A percentile compares a stretch with the other conserved stretches of the same genome.
Evolutionary conservation across 37 sponge, comb jelly and placozoan species (phyloP).

Genomic region (Agelas oroides): DNA sequence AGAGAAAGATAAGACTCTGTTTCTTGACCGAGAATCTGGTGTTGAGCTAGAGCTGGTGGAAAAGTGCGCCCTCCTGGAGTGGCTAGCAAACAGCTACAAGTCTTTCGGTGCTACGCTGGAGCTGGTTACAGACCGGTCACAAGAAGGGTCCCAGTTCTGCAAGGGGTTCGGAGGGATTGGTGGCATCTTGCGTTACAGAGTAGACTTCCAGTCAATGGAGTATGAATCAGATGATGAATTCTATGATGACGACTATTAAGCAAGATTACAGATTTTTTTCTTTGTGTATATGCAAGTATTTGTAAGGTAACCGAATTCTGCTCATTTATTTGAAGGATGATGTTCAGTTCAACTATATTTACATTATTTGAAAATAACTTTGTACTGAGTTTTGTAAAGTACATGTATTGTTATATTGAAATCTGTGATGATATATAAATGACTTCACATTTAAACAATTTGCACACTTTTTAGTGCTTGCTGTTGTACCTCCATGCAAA

Average conservation of each 20-base stretch:
- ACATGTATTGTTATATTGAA: no score
- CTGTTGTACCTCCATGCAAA: no score
- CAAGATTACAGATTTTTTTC: neutral
- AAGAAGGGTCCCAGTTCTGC: conserved; percentile 99
- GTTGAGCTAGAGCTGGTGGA: conserved; percentile 95
- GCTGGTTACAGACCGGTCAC: conserved; percentile 97
- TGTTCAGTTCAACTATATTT: no score
- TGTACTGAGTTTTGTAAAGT: no score
- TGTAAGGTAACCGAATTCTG: neutral
- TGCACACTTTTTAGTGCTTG: no score
- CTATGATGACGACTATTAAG: conserved; percentile 87
- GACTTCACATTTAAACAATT: no score
- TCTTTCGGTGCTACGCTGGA: conserved; percentile 95
- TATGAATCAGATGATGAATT: conserved; percentile 83
- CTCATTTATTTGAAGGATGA: neutral
- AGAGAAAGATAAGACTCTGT: conserved; percentile 93
- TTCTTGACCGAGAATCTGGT: conserved; percentile 91
- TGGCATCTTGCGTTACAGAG: conserved; percentile 93
- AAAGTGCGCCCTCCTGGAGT: conserved; percentile 91
- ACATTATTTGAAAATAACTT: no score
- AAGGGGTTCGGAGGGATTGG: conserved; percentile 99
- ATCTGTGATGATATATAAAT: no score
- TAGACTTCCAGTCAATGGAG: conserved; percentile 98
- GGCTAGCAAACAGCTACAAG: conserved; percentile 99
- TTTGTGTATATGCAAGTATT: neutral